A percentile compares a stretch with the other conserved stretches of the same genome.
Conservation (phyloP, 2,888 invertebrate species). For the Zaprionus obscuricornis region DNA sequence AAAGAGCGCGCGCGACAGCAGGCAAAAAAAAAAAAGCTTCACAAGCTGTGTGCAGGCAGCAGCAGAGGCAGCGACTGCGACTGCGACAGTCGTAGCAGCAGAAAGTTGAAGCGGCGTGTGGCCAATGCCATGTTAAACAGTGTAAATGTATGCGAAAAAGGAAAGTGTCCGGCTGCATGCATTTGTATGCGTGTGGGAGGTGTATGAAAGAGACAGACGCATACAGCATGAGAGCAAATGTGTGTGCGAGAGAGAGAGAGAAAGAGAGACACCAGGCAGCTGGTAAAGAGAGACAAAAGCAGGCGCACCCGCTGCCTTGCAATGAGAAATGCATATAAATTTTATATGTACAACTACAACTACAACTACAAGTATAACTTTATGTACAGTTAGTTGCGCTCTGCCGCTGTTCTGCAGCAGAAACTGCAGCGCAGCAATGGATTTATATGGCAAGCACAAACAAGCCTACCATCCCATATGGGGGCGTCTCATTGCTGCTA, state of each 20-base stretch:
- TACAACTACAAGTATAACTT: too few relatives aligned
- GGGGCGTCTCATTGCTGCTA: constrained; percentile 26
- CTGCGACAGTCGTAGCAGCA: too few relatives aligned
- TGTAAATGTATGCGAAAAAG: constrained; percentile 55
- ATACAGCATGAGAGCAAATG: not conserved
- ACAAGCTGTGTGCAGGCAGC: constrained; percentile 20
- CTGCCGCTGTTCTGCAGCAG: constrained; percentile 10
- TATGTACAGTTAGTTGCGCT: constrained; percentile 48
- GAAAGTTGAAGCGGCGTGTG: constrained; percentile 36
- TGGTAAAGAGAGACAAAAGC: too few relatives aligned
- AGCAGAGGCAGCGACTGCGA: constrained; percentile 4
- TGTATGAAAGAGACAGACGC: too few relatives aligned
- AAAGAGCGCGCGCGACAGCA: constrained; percentile 36
- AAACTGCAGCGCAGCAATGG: constrained; percentile 38
- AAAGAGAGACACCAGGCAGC: too few relatives aligned
- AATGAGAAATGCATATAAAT: constrained; percentile 43
- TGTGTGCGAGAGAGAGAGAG: constrained; percentile 14
- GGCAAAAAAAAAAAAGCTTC: constrained; percentile 32
- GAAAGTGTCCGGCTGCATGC: too few relatives aligned
- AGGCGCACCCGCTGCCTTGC: constrained; percentile 25
- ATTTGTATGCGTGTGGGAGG: too few relatives aligned
- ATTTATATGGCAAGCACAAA: constrained; percentile 47
- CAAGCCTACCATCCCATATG: constrained; percentile 36
- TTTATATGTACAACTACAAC: not conserved
- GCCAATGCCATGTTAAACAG: constrained; percentile 29